Evolutionary conservation across 2,888 invertebrate genomes (phyloP).

Genomic region (Limulus polyphemus): DNA sequence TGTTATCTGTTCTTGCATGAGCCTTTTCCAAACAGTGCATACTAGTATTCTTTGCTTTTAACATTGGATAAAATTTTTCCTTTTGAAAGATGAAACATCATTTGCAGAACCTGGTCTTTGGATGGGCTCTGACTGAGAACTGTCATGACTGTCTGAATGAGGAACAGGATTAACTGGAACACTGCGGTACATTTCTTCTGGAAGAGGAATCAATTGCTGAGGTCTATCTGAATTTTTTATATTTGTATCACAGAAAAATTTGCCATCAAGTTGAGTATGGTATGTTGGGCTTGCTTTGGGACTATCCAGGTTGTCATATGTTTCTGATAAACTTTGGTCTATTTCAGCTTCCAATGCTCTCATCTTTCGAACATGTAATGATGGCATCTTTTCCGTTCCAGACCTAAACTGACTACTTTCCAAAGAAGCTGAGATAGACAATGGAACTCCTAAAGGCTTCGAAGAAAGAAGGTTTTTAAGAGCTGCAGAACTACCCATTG

Average conservation of each 20-base stretch:
- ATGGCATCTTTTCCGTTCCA: conserved; percentile 47
- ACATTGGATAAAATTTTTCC: too few relatives aligned
- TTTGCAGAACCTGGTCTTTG: too few relatives aligned
- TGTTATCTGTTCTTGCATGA: too few relatives aligned
- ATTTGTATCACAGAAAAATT: conserved; percentile 11
- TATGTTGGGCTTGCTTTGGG: conserved; percentile 38
- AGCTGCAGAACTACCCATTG: conserved; percentile 90
- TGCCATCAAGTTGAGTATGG: conserved; percentile 18
- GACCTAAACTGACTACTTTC: conserved; percentile 7
- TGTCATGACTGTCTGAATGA: conserved; percentile 66
- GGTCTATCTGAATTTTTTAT: background rate
- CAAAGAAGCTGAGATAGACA: background rate
- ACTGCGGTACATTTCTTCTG: conserved; percentile 31
- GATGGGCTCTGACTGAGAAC: conserved; percentile 53
- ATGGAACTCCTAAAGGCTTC: conserved; percentile 41
- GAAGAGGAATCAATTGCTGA: conserved; percentile 26
- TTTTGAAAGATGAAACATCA: too few relatives aligned
- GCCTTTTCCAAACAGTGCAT: too few relatives aligned
- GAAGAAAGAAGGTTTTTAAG: conserved; percentile 82
- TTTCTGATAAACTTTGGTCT: conserved; percentile 71
- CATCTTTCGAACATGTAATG: conserved; percentile 70
- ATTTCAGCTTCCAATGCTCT: conserved; percentile 46
- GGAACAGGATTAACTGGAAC: conserved; percentile 40
- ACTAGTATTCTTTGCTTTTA: too few relatives aligned
- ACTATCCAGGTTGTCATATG: conserved; percentile 74